Evolutionary conservation across 1,140 invertebrate genomes (phyloP).

Genomic region (Choristoneura fumiferana): DNA sequence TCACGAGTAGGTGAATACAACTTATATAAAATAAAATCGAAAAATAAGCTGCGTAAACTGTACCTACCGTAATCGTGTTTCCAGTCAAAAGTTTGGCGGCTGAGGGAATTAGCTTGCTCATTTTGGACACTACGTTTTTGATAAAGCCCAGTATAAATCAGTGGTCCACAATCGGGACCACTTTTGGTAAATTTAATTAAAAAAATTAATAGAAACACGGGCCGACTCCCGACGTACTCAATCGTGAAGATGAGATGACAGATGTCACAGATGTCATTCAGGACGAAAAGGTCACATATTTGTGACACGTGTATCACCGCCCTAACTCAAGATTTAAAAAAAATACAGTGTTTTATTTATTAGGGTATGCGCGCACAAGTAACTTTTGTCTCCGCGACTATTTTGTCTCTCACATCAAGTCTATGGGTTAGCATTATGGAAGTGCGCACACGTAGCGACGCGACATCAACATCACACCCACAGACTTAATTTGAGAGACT

Average conservation of each 20-base stretch:
- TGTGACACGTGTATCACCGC: constrained; percentile 5
- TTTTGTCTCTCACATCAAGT: too few relatives aligned
- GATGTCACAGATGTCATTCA: constrained; percentile 10
- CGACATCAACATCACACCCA: too few relatives aligned
- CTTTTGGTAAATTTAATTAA: constrained; percentile 26
- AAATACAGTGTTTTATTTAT: too few relatives aligned
- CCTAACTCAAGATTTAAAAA: too few relatives aligned
- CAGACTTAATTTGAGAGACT: too few relatives aligned
- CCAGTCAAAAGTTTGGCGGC: constrained; percentile 54
- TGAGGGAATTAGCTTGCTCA: constrained; percentile 66
- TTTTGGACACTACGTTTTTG: constrained; percentile 49
- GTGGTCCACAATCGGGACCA: constrained; percentile 47
- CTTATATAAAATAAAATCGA: background rate
- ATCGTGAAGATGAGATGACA: constrained; percentile 16
- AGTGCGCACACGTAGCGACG: too few relatives aligned
- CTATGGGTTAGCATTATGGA: too few relatives aligned
- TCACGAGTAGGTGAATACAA: background rate
- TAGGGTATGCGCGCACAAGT: too few relatives aligned
- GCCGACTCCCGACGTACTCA: constrained; percentile 9
- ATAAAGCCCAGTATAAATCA: constrained; percentile 60
- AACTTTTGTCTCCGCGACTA: too few relatives aligned
- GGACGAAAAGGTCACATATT: constrained; percentile 14
- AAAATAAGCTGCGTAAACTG: background rate
- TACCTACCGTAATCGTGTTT: constrained; percentile 51
- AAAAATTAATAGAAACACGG: constrained; percentile 10